phyloP scores from a whole-genome alignment of 64 coral and sea anemone genomes.

The Pocillopora verrucosa region DNA sequence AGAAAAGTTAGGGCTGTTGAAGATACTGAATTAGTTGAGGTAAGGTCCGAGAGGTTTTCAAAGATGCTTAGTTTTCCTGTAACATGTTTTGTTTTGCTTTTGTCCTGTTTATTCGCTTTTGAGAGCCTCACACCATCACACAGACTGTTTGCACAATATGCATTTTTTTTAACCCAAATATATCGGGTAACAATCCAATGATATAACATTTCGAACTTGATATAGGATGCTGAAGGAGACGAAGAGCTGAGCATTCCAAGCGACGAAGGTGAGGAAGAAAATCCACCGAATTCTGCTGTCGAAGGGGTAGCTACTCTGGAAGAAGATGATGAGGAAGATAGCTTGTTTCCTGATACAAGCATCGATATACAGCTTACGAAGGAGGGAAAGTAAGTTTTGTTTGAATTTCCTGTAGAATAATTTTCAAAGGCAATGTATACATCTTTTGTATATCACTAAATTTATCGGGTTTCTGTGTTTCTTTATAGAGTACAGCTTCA shows the following conservation, averaged over 20 bases:
- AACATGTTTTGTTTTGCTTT: background rate
- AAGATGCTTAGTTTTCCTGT: background rate
- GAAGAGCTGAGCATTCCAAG: conserved; percentile 61
- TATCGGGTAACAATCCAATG: too few relatives aligned
- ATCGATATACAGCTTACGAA: conserved; percentile 76
- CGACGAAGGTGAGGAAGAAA: conserved; percentile 41
- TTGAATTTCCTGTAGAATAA: background rate
- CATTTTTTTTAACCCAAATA: too few relatives aligned
- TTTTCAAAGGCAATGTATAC: background rate
- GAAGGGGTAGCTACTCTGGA: conserved; percentile 1
- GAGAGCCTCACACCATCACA: too few relatives aligned
- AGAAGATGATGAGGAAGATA: conserved; percentile 41
- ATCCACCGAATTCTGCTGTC: background rate
- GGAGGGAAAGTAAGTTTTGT: conserved; percentile 66
- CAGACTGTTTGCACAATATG: too few relatives aligned
- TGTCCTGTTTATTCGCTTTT: too few relatives aligned
- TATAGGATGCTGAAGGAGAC: conserved; percentile 70
- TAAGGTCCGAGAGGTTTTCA: background rate
- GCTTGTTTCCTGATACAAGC: conserved; percentile 83
- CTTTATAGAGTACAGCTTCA: conserved; percentile 69
- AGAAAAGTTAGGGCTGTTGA: conserved; percentile 59
- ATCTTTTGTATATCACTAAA: too few relatives aligned
- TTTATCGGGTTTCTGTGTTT: background rate
- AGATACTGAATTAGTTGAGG: conserved; percentile 46
- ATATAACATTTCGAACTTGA: background rate